Base-by-base conservation (phyloP, 2,797 vertebrate genomes). In the Urosaurus nigricauda region DNA sequence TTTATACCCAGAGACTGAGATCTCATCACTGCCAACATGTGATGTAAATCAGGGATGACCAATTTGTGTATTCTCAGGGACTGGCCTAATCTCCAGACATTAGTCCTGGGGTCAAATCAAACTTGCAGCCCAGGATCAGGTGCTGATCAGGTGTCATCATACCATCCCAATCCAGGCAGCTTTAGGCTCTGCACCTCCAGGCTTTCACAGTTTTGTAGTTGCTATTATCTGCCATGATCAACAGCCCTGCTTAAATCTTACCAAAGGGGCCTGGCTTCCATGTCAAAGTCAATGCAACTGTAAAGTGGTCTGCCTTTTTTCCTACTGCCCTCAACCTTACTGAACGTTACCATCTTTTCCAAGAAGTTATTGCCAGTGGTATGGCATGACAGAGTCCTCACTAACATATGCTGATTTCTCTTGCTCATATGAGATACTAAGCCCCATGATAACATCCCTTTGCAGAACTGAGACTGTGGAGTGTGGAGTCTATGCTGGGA, bases 1-100 rank as follows among this genome's bases (percentile, higher is more conserved):
- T 93, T 85, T 89, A 91, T 89, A 89, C 47, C 21, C 77, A 86
- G 81, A 87, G 83, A 92, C 83, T 95, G 91, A 93, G 82, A 94
- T 87, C 79, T 95, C 91, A 93, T 90, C 85, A 4, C 11, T 84
- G 60, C 3, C 16, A 82, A 89, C 13, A 51, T 85, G 35, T 86
- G 68, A 35, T 26, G 2, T 83, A 37, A 73, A 81, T 65, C 43
- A 53, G 71, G 17, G 24, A 24, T 74, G 70, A n/a, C 37, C 32
- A 73, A 51, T 8, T 32, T 89, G 5, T 2, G 17, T 74, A 51
- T 74, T 80, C 40, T 71, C 21, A 60, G 77, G 32, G 37, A 35
- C 14, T 29, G n/a, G 51, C 80, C 37, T 63, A 37, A 40, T 80
- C 56, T 74, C 24, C 58, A 63, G 53, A 29, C 21, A 73, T 43